Conservation (phyloP, 1,140 invertebrate species). For the Caenorhabditis inopinata region DNA sequence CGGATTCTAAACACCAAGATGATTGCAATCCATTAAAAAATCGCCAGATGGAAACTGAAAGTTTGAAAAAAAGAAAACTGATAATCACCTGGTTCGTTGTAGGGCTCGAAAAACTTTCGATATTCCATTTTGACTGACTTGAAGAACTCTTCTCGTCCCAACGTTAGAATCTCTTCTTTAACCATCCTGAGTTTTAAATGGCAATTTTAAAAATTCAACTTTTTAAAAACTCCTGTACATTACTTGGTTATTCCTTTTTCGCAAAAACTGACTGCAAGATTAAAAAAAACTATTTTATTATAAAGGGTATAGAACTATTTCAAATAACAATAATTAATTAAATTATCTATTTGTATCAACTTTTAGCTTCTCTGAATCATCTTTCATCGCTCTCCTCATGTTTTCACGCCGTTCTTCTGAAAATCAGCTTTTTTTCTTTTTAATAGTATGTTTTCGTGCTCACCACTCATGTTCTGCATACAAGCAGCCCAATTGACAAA, state of each 20-base stretch:
- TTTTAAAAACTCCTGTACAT: too few relatives aligned
- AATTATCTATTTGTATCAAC: background rate
- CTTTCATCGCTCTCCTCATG: constrained; percentile 23
- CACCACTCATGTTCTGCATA: constrained; percentile 38
- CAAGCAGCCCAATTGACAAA: constrained; percentile 36
- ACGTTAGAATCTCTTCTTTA: background rate
- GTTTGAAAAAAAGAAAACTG: too few relatives aligned
- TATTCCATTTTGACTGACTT: constrained; percentile 20
- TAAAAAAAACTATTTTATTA: background rate
- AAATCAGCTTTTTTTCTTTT: background rate
- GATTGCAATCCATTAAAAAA: too few relatives aligned
- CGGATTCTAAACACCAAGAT: constrained; percentile 1
- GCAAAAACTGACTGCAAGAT: too few relatives aligned
- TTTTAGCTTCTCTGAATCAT: background rate
- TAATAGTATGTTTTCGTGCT: background rate
- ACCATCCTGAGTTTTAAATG: background rate
- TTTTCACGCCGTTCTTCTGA: constrained; percentile 29
- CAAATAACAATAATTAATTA: background rate
- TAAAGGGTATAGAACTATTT: background rate
- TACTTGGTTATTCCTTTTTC: too few relatives aligned
- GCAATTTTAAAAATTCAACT: too few relatives aligned
- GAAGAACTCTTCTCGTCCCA: constrained; percentile 1
- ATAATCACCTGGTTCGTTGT: background rate
- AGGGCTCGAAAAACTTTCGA: background rate
- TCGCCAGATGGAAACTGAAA: too few relatives aligned